phyloP scores from a whole-genome alignment of 2,113 vertebrate genomes.

The Baryphthengus martii region DNA sequence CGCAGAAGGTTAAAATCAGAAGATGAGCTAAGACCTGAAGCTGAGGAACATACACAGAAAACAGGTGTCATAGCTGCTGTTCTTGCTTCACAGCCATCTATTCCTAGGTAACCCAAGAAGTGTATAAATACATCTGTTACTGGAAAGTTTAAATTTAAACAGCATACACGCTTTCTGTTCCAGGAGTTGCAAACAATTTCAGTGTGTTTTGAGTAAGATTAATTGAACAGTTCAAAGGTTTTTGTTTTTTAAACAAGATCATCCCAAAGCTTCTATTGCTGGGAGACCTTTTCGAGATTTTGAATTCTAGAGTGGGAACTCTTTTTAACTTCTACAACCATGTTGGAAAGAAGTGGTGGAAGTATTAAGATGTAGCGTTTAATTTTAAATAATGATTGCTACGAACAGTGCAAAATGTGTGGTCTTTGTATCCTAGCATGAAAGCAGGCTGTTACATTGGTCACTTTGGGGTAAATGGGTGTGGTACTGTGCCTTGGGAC shows the following conservation, averaged over 20 bases:
- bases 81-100: slow-evolving; percentile 91
- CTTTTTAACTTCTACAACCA: neutral
- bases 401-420: neutral
- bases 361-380: neutral
- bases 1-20: slow-evolving; percentile 96
- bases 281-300: neutral
- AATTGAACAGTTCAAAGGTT: neutral
- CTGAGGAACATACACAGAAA: slow-evolving; percentile 89
- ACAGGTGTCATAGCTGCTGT: slow-evolving; percentile 85
- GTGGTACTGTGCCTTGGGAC: neutral
- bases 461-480: neutral
- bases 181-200: neutral
- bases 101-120: slow-evolving; percentile 85
- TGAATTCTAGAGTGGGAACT: neutral
- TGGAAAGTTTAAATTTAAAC: slow-evolving; percentile 46
- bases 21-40: slow-evolving; percentile 91
- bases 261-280: neutral
- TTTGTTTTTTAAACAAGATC: neutral
- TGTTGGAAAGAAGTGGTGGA: neutral
- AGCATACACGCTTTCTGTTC: neutral
- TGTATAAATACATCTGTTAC: slow-evolving; percentile 62
- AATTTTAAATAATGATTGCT: neutral
- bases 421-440: neutral
- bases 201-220: neutral
- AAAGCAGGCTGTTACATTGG: neutral